Conservation (phyloP, 1,140 invertebrate genomes). For the Nymphalis io region DNA sequence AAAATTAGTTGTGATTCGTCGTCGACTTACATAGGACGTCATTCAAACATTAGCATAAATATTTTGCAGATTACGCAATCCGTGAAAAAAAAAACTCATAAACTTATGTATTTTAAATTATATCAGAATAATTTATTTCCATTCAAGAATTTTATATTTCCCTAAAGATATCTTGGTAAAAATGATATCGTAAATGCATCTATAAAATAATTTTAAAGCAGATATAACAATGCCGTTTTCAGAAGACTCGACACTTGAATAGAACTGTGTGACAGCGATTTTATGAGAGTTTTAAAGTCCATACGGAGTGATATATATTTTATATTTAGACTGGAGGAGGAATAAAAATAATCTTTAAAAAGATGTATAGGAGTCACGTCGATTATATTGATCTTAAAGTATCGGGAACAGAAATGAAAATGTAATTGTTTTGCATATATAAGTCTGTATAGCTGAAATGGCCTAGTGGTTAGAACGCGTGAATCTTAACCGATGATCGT, state of each 20-base stretch:
- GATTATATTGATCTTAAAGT: too few species aligned
- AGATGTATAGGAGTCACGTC: too few species aligned
- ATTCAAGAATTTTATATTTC: background rate
- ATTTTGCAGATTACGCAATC: too few species aligned
- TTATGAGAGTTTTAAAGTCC: background rate
- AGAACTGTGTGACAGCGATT: background rate
- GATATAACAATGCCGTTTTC: background rate
- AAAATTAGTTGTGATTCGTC: too few species aligned
- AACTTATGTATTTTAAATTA: background rate
- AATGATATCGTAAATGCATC: background rate
- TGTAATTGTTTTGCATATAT: too few species aligned
- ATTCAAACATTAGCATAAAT: too few species aligned
- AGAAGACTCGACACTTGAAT: constrained; percentile 4
- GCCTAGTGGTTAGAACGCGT: too few species aligned
- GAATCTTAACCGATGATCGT: too few species aligned
- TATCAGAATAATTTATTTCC: background rate
- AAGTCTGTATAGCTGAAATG: too few species aligned
- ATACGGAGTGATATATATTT: background rate
- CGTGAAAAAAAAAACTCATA: too few species aligned
- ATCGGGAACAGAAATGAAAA: too few species aligned
- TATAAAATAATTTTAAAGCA: background rate
- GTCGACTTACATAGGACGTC: too few species aligned
- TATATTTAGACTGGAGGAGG: background rate
- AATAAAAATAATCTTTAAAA: background rate
- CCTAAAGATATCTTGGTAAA: background rate